Evolutionary conservation across 2,113 vertebrate genomes (phyloP).

Genomic region (Polyodon spathula): DNA sequence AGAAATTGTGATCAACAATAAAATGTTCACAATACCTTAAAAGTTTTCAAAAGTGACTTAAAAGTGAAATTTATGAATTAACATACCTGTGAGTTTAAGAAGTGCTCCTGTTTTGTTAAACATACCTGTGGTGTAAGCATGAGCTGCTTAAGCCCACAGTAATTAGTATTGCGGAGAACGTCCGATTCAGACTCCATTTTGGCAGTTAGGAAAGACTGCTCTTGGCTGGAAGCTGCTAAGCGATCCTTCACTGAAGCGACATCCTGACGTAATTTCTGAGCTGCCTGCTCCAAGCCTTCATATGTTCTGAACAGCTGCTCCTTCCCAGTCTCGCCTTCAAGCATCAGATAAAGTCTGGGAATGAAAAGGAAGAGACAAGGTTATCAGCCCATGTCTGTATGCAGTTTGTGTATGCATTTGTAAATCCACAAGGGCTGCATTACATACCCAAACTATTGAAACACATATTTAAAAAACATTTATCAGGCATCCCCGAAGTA

Average conservation of each 20-base stretch:
- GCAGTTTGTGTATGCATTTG: too few species aligned
- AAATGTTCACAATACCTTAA: slow-evolving; percentile 27
- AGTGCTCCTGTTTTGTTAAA: slow-evolving; percentile 49
- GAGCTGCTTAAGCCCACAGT: slow-evolving; percentile 61
- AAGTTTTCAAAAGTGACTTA: background rate
- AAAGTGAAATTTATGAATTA: slow-evolving; percentile 23
- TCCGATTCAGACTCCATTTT: slow-evolving; percentile 53
- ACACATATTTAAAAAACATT: too few species aligned
- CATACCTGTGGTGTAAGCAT: slow-evolving; percentile 67
- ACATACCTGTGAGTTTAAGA: slow-evolving; percentile 60
- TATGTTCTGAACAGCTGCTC: slow-evolving; percentile 74
- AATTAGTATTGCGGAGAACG: slow-evolving; percentile 52
- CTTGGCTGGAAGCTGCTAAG: slow-evolving; percentile 40
- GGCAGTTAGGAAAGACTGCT: slow-evolving; percentile 53
- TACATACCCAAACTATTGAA: too few species aligned
- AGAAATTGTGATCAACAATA: background rate
- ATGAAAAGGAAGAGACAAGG: background rate
- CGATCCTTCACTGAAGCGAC: slow-evolving; percentile 47
- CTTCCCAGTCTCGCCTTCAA: slow-evolving; percentile 55
- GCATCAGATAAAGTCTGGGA: slow-evolving; percentile 68
- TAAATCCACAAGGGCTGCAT: too few species aligned
- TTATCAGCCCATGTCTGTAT: background rate
- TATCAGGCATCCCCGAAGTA: too few species aligned
- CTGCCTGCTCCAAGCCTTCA: slow-evolving; percentile 58
- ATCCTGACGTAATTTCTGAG: slow-evolving; percentile 52